Evolutionary conservation across 1,140 invertebrate species (phyloP).

Genomic region (Eueides isabella): DNA sequence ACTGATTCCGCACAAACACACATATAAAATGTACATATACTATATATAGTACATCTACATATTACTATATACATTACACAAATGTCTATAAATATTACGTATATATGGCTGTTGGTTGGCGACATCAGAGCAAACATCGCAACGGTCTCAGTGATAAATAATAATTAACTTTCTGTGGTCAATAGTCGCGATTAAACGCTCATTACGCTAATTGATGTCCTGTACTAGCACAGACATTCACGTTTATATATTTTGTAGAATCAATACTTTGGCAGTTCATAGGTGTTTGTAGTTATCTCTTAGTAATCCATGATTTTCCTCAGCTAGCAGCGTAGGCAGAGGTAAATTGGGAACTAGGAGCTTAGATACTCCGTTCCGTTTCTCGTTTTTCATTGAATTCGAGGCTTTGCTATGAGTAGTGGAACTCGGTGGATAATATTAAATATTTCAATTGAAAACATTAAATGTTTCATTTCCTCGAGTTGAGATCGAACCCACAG

Average conservation of each 20-base stretch:
- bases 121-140: background rate
- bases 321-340: no score
- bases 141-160: slow-evolving; percentile 7
- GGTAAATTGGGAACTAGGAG: no score
- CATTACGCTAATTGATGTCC: slow-evolving; percentile 4
- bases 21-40: no score
- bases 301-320: background rate
- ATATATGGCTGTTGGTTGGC: background rate
- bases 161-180: slow-evolving; percentile 8
- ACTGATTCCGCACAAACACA: no score
- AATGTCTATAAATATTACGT: background rate
- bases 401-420: no score
- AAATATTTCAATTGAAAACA: no score
- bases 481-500: no score
- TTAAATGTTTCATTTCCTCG: no score
- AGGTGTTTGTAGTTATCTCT: background rate
- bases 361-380: no score
- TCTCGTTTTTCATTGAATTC: no score
- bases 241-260: background rate
- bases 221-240: background rate
- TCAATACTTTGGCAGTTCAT: background rate
- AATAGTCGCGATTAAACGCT: background rate
- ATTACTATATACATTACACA: background rate
- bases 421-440: no score
- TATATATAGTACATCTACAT: no score